Percentiles rank a stretch among this genome's conserved stretches.
phyloP scores from a whole-genome alignment of 2,113 vertebrate genomes.

The Phodopus roborovskii region DNA sequence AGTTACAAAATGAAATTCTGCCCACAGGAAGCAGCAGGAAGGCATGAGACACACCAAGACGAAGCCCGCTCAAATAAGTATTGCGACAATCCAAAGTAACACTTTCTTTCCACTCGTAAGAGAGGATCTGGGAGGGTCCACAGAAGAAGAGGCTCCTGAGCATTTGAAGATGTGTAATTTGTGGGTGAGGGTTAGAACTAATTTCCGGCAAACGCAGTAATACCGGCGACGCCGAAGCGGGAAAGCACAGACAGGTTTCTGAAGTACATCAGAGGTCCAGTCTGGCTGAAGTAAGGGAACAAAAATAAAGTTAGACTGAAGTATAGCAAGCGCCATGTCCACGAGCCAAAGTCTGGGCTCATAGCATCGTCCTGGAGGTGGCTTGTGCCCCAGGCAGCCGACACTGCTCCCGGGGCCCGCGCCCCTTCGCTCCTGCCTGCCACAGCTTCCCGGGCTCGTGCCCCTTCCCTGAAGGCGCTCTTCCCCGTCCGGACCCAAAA shows the following conservation, averaged over 20 bases:
- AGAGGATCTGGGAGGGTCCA: background rate
- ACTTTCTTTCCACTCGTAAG: constrained; percentile 45
- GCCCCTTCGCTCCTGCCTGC: constrained; percentile 35
- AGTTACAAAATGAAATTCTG: constrained; percentile 40
- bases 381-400: constrained; percentile 27
- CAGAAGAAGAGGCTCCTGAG: background rate
- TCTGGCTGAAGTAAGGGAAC: background rate
- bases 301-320: background rate
- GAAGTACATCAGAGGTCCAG: constrained; percentile 44
- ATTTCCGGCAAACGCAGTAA: constrained; percentile 15
- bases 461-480: constrained; percentile 61
- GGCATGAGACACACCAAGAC: background rate
- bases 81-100: background rate
- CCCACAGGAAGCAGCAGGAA: constrained; percentile 41
- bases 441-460: constrained; percentile 30
- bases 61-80: constrained; percentile 8
- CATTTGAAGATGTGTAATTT: constrained; percentile 42
- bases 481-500: background rate
- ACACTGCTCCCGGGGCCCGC: constrained; percentile 39
- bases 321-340: background rate
- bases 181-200: background rate
- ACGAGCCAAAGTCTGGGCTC: background rate
- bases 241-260: constrained; percentile 56
- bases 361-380: background rate
- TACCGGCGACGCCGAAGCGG: constrained; percentile 50